Base-by-base conservation (phyloP, 2,888 invertebrate species). In the Penaeus monodon region DNA sequence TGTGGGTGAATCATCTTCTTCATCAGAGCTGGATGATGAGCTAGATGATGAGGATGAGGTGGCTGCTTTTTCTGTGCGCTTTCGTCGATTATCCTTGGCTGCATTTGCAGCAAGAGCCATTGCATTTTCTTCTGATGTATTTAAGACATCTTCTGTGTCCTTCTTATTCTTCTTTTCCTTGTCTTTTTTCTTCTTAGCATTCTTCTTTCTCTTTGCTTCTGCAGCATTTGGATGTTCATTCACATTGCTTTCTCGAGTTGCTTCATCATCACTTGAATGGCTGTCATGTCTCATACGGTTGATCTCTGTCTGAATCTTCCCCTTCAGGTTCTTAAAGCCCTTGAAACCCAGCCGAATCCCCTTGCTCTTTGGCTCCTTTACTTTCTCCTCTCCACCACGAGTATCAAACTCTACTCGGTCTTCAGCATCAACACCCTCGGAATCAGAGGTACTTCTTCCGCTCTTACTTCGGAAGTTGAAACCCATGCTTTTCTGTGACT, bases 281-380 rank as follows among this genome's bases (percentile, higher is more conserved):
- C 88, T 88, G 74, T 88, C 88, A 63, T 88, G 88, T 24, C 88
- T 73, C 79, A 86, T 88, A 38, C 86, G 81, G 57, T 74, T 88
- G 66, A 88, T 84, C 80, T 88, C 88, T 2, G 88, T 88, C 44
- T 88, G 88, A 33, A 88, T 86, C 63, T 81, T 87, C 38, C 88
- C 88, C 73, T 88, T 88, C 65, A 88, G 76, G 76, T 88, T 88
- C 84, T 88, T 88, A 29, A 88, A 88, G 44, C 88, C 88, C 81
- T 88, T 88, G 66, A 88, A 88, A 64, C 88, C 86, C 81, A 88
- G 74, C 14, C 80, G 78, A 29, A 88, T 76, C 27, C 88, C 86
- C 79, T 88, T 88, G 63, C 86, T 86, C 66, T 88, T 88, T 64
- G 63, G 83, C 74, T 88, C 88, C 80, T 88, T 87, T 29, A 65